phyloP scores from a whole-genome alignment of 2,888 invertebrate species.

The Synergus umbraculus region DNA sequence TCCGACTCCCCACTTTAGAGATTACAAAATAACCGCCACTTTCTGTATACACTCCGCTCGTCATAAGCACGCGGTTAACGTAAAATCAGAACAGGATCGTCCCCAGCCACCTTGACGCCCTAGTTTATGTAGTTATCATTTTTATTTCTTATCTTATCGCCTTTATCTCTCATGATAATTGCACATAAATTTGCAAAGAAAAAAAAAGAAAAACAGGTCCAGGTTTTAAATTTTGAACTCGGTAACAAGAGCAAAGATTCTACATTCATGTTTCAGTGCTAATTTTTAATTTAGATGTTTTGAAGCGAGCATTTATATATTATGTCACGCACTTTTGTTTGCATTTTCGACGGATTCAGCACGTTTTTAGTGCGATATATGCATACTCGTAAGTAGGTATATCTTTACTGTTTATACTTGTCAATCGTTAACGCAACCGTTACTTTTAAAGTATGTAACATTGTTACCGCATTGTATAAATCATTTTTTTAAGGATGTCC shows the following conservation, averaged over 20 bases:
- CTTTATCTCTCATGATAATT: constrained; percentile 21
- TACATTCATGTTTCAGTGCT: background rate
- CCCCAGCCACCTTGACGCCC: constrained; percentile 38
- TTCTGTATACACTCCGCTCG: constrained; percentile 66
- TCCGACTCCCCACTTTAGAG: constrained; percentile 49
- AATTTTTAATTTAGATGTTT: too few relatives aligned
- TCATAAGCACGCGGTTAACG: constrained; percentile 55
- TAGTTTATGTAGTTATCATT: constrained; percentile 24
- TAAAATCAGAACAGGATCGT: constrained; percentile 24
- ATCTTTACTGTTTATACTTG: too few relatives aligned
- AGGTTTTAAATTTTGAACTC: background rate
- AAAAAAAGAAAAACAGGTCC: background rate
- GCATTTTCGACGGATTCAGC: too few relatives aligned
- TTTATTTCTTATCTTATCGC: constrained; percentile 26
- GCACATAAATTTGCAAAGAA: background rate
- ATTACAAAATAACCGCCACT: constrained; percentile 71
- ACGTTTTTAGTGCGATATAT: too few relatives aligned
- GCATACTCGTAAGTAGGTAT: too few relatives aligned
- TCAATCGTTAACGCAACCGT: too few relatives aligned
- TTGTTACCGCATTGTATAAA: too few relatives aligned
- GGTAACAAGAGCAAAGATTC: background rate
- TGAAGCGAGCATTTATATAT: too few relatives aligned
- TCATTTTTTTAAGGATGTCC: too few relatives aligned
- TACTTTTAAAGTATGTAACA: too few relatives aligned
- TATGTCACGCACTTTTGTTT: too few relatives aligned